These are phyloP conservation scores for Drosophila setosimentum DNA, from an alignment of 2,888 invertebrate genomes.

Conservation along the genomic window DNA sequence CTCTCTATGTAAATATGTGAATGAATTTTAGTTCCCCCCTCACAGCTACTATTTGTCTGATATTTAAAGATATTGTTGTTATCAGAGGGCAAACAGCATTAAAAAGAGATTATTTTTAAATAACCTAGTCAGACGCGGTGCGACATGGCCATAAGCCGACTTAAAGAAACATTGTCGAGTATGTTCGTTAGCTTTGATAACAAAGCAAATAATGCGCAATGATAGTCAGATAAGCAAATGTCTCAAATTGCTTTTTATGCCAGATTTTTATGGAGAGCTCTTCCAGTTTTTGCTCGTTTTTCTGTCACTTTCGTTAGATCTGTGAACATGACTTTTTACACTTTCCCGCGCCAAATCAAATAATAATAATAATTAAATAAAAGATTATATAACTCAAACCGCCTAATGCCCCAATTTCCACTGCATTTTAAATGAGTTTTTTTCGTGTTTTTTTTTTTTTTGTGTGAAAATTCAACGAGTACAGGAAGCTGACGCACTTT, in stretches of 20 bases:
- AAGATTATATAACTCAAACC: slow-evolving; percentile 57
- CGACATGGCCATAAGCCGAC: slow-evolving; percentile 11
- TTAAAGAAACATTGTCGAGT: slow-evolving; percentile 11
- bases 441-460: slow-evolving; percentile 12
- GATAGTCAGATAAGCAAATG: slow-evolving; percentile 35
- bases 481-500: slow-evolving; percentile 40
- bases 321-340: slow-evolving; percentile 21
- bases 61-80: slow-evolving; percentile 43
- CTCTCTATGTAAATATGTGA: neutral
- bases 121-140: slow-evolving; percentile 12
- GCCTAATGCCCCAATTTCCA: slow-evolving; percentile 65
- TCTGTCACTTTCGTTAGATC: slow-evolving; percentile 9
- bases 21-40: neutral
- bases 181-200: slow-evolving; percentile 17
- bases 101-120: slow-evolving; percentile 49
- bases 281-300: neutral
- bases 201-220: slow-evolving; percentile 18
- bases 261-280: slow-evolving; percentile 1
- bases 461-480: slow-evolving; percentile 30
- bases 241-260: slow-evolving; percentile 6
- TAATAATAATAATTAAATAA: slow-evolving; percentile 11
- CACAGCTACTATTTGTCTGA: slow-evolving; percentile 13
- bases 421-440: slow-evolving; percentile 53
- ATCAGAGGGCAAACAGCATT: slow-evolving; percentile 45
- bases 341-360: slow-evolving; percentile 18